Conservation (phyloP, 2,797 vertebrate species). For the Hippocampus kuda region DNA sequence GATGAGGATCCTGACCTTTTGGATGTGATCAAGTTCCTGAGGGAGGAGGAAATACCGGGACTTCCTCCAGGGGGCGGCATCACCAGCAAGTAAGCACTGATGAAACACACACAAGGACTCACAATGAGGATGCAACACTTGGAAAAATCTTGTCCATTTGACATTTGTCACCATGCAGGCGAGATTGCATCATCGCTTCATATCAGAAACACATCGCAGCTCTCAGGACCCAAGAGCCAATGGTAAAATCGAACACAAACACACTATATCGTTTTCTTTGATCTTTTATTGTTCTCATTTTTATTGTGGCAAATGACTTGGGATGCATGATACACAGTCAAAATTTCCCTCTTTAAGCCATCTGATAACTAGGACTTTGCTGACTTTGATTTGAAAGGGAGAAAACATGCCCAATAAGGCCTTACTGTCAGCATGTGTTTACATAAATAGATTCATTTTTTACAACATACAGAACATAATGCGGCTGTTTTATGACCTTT, state of each 20-base stretch:
- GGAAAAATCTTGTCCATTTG: not conserved
- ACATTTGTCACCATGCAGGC: constrained; percentile 42
- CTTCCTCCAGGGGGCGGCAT: constrained; percentile 77
- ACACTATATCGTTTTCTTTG: no score
- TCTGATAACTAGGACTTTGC: no score
- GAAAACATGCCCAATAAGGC: no score
- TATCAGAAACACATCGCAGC: constrained; percentile 64
- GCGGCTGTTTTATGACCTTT: constrained; percentile 23
- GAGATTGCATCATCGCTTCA: constrained; percentile 67
- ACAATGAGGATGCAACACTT: not conserved
- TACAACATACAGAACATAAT: not conserved
- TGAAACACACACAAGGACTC: not conserved
- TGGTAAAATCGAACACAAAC: constrained; percentile 42
- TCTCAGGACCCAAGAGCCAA: constrained; percentile 47
- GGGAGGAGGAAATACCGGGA: constrained; percentile 61
- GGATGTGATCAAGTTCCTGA: constrained; percentile 68
- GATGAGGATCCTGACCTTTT: constrained; percentile 64
- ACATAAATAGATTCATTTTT: not conserved
- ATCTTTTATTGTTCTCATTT: not conserved
- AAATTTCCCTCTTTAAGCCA: no score
- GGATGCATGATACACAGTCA: no score
- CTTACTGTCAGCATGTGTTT: no score
- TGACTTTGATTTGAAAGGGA: no score
- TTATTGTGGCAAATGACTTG: not conserved
- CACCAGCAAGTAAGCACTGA: constrained; percentile 67